Base-by-base conservation (phyloP, 2,113 vertebrate genomes). In the Aleadryas rufinucha region DNA sequence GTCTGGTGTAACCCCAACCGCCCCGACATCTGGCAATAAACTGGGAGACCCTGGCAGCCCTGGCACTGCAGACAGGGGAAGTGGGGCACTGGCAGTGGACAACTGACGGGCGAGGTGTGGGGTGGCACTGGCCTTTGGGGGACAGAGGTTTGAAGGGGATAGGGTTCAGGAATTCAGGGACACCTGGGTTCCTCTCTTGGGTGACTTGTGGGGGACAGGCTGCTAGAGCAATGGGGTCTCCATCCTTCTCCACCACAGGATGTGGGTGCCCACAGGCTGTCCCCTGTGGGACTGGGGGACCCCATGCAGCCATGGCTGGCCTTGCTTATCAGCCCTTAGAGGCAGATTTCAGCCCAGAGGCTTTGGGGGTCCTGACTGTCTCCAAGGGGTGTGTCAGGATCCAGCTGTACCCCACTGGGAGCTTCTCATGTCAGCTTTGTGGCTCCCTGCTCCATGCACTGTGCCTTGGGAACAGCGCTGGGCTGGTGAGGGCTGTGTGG, bases 1-100 rank as follows among this genome's bases (percentile, higher is more conserved):
- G 94, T 95, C 92, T 93, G 96, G 96, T 94, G 97, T 92, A 92
- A 95, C 86, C 93, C 84, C 66, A 16, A 95, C 92, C 39, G 91
- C 94, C 90, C 93, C 33, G 10, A 96, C 96, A 96, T 97, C 96
- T 97, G 93, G 96, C 96, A 95, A 96, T 96, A 91, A 96, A 95
- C 83, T 96, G 89, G 95, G 89, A 94, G 91, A 96, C 94, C 93
- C 81, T 88, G 96, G 96, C 96, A 96, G 68, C 76, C 69, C 77
- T 26, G 30, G 82, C 64, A 81, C 82, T 13, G 44, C 33, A 41
- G 52, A 57, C 31, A 45, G n/a, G 49, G 82, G 59, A 68, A n/a
- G 17, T 2, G 59, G 54, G 70, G 37, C 35, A 14, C 26, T 0
- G 16, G 44, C 6, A 28, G 39, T 1, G 6, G 63, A 24, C 28